A percentile compares a stretch with the other conserved stretches of the same genome.
Evolutionary conservation across 1,140 invertebrate genomes (phyloP).

Genomic region (Magallana ariakensis): DNA sequence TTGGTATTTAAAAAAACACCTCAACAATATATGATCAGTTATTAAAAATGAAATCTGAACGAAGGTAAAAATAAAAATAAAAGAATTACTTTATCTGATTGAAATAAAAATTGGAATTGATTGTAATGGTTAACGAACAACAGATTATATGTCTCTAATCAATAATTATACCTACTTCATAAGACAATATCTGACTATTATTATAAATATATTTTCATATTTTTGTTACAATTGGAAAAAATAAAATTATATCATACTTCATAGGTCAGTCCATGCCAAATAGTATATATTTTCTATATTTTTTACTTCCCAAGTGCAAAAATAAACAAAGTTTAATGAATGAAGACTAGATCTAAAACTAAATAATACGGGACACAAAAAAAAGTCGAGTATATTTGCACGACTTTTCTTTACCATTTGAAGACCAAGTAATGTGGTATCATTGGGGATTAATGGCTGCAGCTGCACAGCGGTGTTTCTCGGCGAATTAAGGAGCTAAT

Average conservation of each 20-base stretch:
- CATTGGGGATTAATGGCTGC: neutral
- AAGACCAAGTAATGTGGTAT: constrained; percentile 10
- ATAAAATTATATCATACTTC: neutral
- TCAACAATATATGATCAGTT: no score
- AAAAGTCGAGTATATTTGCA: neutral
- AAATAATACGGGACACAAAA: neutral
- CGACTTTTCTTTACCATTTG: neutral
- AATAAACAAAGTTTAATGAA: neutral
- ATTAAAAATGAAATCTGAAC: no score
- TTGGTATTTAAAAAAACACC: no score
- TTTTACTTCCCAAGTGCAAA: neutral
- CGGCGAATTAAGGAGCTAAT: constrained; percentile 4
- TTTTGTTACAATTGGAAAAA: no score
- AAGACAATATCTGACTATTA: no score
- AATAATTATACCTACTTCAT: no score
- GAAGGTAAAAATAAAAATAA: no score
- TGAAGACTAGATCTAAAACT: neutral
- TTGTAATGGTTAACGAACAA: no score
- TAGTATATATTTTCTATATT: neutral
- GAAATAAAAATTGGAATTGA: no score
- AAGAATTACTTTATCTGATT: no score
- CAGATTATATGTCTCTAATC: no score
- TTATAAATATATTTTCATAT: no score
- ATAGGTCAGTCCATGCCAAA: neutral
- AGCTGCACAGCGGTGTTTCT: constrained; percentile 32